Conservation (phyloP, 2,113 vertebrate species). For the Oncorhynchus tshawytscha region DNA sequence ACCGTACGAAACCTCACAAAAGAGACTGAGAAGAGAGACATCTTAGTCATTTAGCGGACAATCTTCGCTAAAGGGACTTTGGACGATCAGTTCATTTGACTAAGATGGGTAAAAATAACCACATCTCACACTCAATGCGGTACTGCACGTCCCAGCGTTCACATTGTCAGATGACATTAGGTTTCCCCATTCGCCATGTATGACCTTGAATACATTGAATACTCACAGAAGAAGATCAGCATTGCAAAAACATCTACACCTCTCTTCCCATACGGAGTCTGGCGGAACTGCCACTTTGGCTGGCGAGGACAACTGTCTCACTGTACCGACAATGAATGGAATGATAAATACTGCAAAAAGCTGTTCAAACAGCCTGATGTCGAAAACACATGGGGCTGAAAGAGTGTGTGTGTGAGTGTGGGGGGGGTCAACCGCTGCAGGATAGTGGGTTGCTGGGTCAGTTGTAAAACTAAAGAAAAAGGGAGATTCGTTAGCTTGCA, state of each 20-base stretch:
- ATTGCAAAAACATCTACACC: background rate
- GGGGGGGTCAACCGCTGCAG: background rate
- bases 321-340: slow-evolving; percentile 20
- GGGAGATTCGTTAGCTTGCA: background rate
- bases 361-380: slow-evolving; percentile 10
- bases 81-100: no score
- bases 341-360: slow-evolving; percentile 15
- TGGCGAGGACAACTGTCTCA: slow-evolving; percentile 22
- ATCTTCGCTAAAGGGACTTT: no score
- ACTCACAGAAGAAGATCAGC: background rate
- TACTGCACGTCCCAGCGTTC: background rate
- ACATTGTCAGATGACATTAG: background rate
- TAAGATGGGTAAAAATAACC: background rate
- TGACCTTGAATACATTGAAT: background rate
- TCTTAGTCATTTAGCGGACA: no score
- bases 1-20: slow-evolving; percentile 24
- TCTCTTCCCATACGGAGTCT: background rate
- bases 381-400: background rate
- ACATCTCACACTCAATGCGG: background rate
- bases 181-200: background rate
- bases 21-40: background rate
- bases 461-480: background rate
- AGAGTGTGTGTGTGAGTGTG: background rate
- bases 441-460: slow-evolving; percentile 8
- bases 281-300: background rate